These are phyloP conservation scores for Rambutsinella grinnellia DNA, from an alignment of 2,888 invertebrate genomes.

Conservation along the genomic window DNA sequence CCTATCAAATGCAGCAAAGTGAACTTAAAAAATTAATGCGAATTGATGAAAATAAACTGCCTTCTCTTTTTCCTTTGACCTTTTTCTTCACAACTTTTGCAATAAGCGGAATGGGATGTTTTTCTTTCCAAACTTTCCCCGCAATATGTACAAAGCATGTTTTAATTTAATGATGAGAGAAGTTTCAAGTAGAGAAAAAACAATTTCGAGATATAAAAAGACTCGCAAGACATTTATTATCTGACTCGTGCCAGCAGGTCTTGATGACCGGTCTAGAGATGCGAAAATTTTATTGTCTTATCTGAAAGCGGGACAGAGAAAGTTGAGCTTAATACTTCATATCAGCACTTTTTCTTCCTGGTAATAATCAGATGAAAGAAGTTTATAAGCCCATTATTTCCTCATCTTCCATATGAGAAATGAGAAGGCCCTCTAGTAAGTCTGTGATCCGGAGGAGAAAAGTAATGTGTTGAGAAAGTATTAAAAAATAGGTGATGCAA, in stretches of 20 bases:
- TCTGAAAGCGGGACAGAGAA: not conserved
- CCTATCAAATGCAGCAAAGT: not conserved
- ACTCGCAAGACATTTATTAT: constrained; percentile 1
- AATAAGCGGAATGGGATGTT: not conserved
- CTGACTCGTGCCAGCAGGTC: constrained; percentile 7
- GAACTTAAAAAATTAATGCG: not conserved
- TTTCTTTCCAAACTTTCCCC: not conserved
- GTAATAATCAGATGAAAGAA: not conserved
- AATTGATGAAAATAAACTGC: not conserved
- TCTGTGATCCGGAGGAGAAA: not conserved
- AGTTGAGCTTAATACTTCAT: not conserved
- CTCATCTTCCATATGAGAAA: not conserved
- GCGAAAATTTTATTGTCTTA: not conserved
- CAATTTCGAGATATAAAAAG: not conserved
- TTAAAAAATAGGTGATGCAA: not conserved
- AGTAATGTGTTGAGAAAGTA: not conserved
- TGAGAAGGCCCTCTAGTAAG: too few relatives aligned
- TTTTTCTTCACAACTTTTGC: not conserved
- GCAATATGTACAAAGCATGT: not conserved
- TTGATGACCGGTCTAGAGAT: not conserved
- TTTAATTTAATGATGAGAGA: constrained; percentile 15
- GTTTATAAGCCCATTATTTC: not conserved
- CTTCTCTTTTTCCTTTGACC: too few relatives aligned
- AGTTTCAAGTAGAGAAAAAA: not conserved
- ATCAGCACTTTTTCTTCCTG: not conserved